phyloP scores from a whole-genome alignment of 1,140 invertebrate species.

The Scaptodrosophila lebanonensis region DNA sequence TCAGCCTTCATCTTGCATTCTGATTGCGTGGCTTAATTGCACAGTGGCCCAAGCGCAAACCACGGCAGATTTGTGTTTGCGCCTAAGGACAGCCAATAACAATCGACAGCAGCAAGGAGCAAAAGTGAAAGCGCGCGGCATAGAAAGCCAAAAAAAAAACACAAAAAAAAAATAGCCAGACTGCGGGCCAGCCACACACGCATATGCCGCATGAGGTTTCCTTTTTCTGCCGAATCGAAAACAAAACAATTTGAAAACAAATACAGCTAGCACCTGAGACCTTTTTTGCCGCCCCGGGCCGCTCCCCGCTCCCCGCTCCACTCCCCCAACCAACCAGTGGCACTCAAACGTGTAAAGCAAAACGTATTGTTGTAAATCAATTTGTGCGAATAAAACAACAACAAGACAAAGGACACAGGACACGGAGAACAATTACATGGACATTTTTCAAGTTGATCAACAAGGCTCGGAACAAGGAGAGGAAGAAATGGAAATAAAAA shows the following conservation, averaged over 20 bases:
- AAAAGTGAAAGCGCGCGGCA: constrained; percentile 57
- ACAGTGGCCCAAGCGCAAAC: constrained; percentile 26
- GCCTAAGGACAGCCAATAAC: constrained; percentile 16
- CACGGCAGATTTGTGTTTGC: constrained; percentile 48
- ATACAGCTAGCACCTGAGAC: constrained; percentile 68
- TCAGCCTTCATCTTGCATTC: constrained; percentile 70
- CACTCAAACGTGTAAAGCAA: constrained; percentile 6
- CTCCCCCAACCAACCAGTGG: not conserved
- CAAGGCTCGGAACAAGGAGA: no score
- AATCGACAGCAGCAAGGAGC: constrained; percentile 3
- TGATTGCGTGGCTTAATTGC: constrained; percentile 73
- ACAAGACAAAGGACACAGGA: constrained; percentile 16
- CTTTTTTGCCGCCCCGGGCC: not conserved
- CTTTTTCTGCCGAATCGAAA: constrained; percentile 16
- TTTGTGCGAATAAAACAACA: constrained; percentile 51
- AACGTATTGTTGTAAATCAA: constrained; percentile 71
- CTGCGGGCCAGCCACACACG: not conserved
- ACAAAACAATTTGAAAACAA: constrained; percentile 62
- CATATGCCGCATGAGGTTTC: constrained; percentile 28
- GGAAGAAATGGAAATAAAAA: no score
- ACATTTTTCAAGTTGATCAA: constrained; percentile 37
- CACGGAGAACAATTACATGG: constrained; percentile 47
- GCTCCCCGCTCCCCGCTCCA: not conserved
- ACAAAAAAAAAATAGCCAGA: constrained; percentile 41
- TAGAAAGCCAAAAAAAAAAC: constrained; percentile 20